Conservation (phyloP, 2,113 vertebrate genomes). For the Odontesthes bonariensis region DNA sequence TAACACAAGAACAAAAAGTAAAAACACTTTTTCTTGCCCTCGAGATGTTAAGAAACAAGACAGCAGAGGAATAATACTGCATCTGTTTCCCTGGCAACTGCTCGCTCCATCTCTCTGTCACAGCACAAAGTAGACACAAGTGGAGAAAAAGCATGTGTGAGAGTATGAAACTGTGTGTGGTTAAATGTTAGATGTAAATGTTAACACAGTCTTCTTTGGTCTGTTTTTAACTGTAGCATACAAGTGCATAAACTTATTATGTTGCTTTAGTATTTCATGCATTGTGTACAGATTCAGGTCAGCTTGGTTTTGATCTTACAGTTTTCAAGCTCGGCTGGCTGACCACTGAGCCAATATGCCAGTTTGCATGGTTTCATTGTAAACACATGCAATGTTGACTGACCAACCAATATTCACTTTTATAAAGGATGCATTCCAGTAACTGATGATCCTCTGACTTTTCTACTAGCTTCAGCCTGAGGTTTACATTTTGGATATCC, state of each 20-base stretch:
- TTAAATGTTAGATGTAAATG: constrained; percentile 16
- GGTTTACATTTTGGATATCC: too few species aligned
- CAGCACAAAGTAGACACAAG: constrained; percentile 45
- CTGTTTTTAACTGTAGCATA: constrained; percentile 1
- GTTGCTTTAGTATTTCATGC: background rate
- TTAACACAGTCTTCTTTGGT: background rate
- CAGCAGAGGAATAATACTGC: constrained; percentile 60
- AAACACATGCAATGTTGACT: background rate
- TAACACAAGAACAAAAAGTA: constrained; percentile 39
- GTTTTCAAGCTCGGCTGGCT: too few species aligned
- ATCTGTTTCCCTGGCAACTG: constrained; percentile 82
- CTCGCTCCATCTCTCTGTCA: constrained; percentile 64
- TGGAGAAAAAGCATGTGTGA: constrained; percentile 18
- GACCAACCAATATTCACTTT: too few species aligned
- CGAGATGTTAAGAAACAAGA: constrained; percentile 57
- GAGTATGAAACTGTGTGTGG: constrained; percentile 10
- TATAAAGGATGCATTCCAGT: too few species aligned
- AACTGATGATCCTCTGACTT: too few species aligned
- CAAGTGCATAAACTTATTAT: background rate
- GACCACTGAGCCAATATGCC: background rate
- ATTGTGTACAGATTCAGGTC: background rate
- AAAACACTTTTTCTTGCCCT: constrained; percentile 41
- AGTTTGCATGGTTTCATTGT: background rate
- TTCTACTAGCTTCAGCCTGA: too few species aligned
- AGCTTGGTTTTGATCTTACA: too few species aligned